These are phyloP conservation scores for Neuroscelio doddi DNA, from an alignment of 2,888 invertebrate genomes.

Conservation along the genomic window DNA sequence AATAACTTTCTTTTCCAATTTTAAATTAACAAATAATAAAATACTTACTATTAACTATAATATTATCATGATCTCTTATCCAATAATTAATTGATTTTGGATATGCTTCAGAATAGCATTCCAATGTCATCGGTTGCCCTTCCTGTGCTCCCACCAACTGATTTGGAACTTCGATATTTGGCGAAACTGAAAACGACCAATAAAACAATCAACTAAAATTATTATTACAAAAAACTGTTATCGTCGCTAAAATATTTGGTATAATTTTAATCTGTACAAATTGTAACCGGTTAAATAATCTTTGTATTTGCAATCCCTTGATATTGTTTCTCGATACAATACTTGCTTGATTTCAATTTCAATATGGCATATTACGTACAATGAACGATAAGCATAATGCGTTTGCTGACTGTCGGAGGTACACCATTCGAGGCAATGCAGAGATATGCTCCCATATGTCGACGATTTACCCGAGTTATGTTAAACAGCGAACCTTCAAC, in stretches of 20 bases:
- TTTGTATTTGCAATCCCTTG: conserved; percentile 15
- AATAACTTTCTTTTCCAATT: neutral
- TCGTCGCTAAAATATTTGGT: too few relatives aligned
- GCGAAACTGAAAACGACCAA: conserved; percentile 85
- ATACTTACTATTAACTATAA: conserved; percentile 80
- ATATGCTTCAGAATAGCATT: conserved; percentile 88
- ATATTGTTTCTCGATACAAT: conserved; percentile 23
- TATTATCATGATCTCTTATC: conserved; percentile 83
- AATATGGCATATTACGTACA: conserved; percentile 77
- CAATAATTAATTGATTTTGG: conserved; percentile 92
- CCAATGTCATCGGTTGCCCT: conserved; percentile 82
- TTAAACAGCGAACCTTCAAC: conserved; percentile 80
- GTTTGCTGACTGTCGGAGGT: conserved; percentile 90
- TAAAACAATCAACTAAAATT: conserved; percentile 13
- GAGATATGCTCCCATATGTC: conserved; percentile 85
- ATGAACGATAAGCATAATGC: conserved; percentile 89
- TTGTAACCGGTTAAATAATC: conserved; percentile 6
- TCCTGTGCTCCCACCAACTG: conserved; percentile 87
- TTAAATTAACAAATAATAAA: neutral
- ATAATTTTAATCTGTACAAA: neutral
- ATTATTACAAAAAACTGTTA: too few relatives aligned
- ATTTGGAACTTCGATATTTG: conserved; percentile 88
- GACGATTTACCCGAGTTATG: conserved; percentile 79
- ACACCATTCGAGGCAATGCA: conserved; percentile 88
- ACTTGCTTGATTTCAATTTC: conserved; percentile 30